Evolutionary conservation across 2,797 vertebrate genomes (phyloP).

Genomic region (Diplodus puntazzo): DNA sequence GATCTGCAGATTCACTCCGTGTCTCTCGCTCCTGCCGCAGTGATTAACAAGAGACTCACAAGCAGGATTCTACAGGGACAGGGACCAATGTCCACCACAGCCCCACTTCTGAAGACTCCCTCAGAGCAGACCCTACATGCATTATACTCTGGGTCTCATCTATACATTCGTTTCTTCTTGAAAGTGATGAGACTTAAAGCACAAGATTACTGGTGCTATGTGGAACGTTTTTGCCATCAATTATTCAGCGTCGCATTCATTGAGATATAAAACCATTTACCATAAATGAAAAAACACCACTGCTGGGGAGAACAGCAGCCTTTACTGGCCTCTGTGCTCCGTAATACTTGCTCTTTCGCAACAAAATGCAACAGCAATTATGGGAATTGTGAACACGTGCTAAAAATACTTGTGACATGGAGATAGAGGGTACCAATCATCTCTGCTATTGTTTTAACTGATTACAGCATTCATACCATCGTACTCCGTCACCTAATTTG

Average conservation of each 20-base stretch:
- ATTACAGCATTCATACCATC: constrained; percentile 33
- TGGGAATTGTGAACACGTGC: constrained; percentile 1
- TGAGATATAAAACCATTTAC: constrained; percentile 39
- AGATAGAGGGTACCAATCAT: constrained; percentile 31
- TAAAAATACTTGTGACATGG: constrained; percentile 10
- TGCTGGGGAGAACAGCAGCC: constrained; percentile 18
- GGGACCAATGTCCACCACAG: background rate
- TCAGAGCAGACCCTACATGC: background rate
- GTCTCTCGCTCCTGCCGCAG: constrained; percentile 29
- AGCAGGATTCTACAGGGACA: background rate
- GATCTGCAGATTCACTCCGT: constrained; percentile 29
- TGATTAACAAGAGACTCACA: constrained; percentile 25
- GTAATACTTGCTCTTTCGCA: constrained; percentile 19
- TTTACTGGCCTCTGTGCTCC: constrained; percentile 18
- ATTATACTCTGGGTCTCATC: background rate
- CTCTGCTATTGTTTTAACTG: constrained; percentile 32
- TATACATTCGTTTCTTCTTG: background rate
- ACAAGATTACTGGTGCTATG: constrained; percentile 19
- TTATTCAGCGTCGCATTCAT: constrained; percentile 46
- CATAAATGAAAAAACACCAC: constrained; percentile 24
- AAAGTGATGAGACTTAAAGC: background rate
- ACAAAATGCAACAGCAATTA: constrained; percentile 27
- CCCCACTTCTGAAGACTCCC: background rate
- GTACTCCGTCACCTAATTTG: constrained; percentile 8
- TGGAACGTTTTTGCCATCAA: constrained; percentile 47